Evolutionary conservation across 2,888 invertebrate species (phyloP).

Genomic region (Diabrotica balteata): DNA sequence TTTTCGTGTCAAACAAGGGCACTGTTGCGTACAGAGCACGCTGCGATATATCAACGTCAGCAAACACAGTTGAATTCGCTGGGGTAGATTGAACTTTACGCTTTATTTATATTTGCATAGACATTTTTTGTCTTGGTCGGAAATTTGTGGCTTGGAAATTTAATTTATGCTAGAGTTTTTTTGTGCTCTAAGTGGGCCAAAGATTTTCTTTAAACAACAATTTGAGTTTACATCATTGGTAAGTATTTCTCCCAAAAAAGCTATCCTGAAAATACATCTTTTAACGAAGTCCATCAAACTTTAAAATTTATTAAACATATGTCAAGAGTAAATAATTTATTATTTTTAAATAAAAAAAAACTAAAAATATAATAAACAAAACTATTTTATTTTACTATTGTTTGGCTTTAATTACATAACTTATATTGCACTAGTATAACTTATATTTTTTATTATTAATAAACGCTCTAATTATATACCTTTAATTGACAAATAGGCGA

Average conservation of each 20-base stretch:
- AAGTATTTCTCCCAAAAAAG: background rate
- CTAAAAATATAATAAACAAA: no score
- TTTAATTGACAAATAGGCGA: no score
- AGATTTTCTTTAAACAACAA: background rate
- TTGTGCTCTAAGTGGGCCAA: background rate
- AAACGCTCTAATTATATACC: no score
- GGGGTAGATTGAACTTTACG: constrained; percentile 32
- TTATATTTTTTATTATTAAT: no score
- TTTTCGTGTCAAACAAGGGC: constrained; percentile 28
- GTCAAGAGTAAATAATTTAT: no score
- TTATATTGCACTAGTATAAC: no score
- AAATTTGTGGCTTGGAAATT: constrained; percentile 25
- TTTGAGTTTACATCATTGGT: background rate
- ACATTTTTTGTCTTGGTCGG: constrained; percentile 26
- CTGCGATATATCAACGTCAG: constrained; percentile 35
- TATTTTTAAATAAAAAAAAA: no score
- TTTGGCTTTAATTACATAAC: no score
- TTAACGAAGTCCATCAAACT: no score
- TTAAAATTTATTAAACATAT: no score
- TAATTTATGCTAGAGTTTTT: constrained; percentile 28
- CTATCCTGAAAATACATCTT: no score
- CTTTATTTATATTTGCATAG: constrained; percentile 34
- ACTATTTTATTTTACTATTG: no score
- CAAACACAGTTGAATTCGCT: constrained; percentile 34
- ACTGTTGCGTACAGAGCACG: constrained; percentile 31